A percentile compares a stretch with the other conserved stretches of the same genome.
Conservation (phyloP, 2,888 invertebrate species). For the Pyrochroa serraticornis region DNA sequence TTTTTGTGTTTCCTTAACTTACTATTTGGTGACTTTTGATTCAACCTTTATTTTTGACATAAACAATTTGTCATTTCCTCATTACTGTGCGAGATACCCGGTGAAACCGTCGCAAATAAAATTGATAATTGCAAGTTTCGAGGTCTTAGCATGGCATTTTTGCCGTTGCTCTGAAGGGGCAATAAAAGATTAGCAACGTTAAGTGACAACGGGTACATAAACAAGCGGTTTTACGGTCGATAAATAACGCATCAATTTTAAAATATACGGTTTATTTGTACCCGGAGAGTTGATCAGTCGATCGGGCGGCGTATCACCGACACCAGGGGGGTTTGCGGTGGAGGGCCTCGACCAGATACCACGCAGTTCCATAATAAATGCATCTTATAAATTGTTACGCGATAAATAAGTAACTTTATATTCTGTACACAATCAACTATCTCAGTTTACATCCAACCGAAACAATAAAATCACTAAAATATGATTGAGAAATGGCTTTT, state of each 20-base stretch:
- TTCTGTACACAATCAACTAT: conserved; percentile 59
- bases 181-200: conserved; percentile 31
- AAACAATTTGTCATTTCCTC: too few relatives aligned
- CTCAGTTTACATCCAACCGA: conserved; percentile 58
- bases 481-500: conserved; percentile 59
- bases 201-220: conserved; percentile 42
- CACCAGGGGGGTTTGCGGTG: conserved; percentile 10
- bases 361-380: conserved; percentile 57
- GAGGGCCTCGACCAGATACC: conserved; percentile 40
- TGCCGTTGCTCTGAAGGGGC: conserved; percentile 21
- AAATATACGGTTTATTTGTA: conserved; percentile 52
- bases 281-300: conserved; percentile 49
- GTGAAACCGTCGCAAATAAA: too few relatives aligned
- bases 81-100: too few relatives aligned
- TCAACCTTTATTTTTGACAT: too few relatives aligned
- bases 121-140: conserved; percentile 9
- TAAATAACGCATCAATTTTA: conserved; percentile 54
- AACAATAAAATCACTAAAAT: conserved; percentile 61
- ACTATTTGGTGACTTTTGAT: too few relatives aligned
- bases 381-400: conserved; percentile 59
- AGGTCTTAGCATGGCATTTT: conserved; percentile 20
- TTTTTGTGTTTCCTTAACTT: too few relatives aligned
- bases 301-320: conserved; percentile 33
- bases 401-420: conserved; percentile 61
- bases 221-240: conserved; percentile 49